Percentiles rank a stretch among this genome's conserved stretches.
These are phyloP conservation scores for Emys orbicularis DNA, from an alignment of 2,797 vertebrate genomes.

Conservation along the genomic window DNA sequence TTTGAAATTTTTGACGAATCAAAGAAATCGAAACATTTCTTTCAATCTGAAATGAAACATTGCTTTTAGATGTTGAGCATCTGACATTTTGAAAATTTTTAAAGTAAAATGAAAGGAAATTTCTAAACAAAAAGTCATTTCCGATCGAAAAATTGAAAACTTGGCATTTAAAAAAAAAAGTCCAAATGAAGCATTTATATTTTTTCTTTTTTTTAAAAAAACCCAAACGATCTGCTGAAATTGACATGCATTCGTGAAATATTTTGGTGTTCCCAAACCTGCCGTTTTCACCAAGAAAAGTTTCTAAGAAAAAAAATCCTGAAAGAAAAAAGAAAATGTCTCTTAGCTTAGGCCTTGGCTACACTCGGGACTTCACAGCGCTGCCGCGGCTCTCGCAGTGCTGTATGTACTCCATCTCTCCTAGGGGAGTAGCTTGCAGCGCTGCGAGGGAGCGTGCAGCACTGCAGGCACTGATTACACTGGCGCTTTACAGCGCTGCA, in stretches of 20 bases:
- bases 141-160: neutral
- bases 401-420: too few species aligned
- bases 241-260: neutral
- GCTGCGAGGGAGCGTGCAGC: too few species aligned
- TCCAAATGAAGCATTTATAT: neutral
- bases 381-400: too few species aligned
- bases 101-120: neutral
- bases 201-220: neutral
- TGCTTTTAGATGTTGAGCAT: neutral
- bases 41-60: neutral
- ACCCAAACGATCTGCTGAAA: neutral
- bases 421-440: too few species aligned
- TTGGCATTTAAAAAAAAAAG: neutral
- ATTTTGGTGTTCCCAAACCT: neutral
- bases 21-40: neutral
- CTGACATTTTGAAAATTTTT: neutral
- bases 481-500: too few species aligned
- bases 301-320: neutral
- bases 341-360: neutral
- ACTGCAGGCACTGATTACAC: too few species aligned
- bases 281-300: neutral
- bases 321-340: accelerated
- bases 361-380: too few species aligned
- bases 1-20: neutral
- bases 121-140: neutral